Base-by-base conservation (phyloP, 1,140 invertebrate species). In the Solenopsis fugax region DNA sequence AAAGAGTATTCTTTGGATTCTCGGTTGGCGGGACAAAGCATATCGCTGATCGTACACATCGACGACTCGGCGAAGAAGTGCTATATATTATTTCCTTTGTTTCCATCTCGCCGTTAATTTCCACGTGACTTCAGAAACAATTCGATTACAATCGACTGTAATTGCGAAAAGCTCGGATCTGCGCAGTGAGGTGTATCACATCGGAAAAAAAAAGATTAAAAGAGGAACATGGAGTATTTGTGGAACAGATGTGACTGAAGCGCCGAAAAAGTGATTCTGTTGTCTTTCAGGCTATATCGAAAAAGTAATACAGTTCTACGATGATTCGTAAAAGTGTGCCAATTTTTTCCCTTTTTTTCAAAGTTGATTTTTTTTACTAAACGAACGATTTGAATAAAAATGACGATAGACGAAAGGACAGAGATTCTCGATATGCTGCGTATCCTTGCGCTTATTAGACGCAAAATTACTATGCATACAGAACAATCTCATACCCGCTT, bases 81-180 rank as follows among this genome's bases (percentile, higher is more conserved):
- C 76, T 48, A 48, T 77, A 86, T 86, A 86, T 87, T 91, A 91
- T 92, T 88, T 88, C 72, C 88, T 92, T 92, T 91, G 88, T 92
- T 87, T 89, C 85, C 71, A 13, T 86, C n/a, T 81, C 89, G 78
- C 84, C 78, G 80, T 89, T 82, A 86, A 78, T 89, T 86, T 90
- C 72, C 73, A 80, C 65, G 85, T 81, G 89, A 89, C 89, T 88
- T 87, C 76, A 77, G 73, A 84, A 91, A 81, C 82, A 58, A 69
- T 87, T 87, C 87, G 91, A 90, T 87, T 88, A 87, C 84, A 88
- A 92, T 91, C 86, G 88, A 56, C 75, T 45, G 52, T 64, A 58
- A 62, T 64, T 41, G 48, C 88, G 71, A 76, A 54, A 76, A 64
- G 54, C 60, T 62, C 48, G 12, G 29, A 16, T 75, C n/a, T n/a